Evolutionary conservation across 2,888 invertebrate genomes (phyloP).

Genomic region (Amphiduros pacificus): DNA sequence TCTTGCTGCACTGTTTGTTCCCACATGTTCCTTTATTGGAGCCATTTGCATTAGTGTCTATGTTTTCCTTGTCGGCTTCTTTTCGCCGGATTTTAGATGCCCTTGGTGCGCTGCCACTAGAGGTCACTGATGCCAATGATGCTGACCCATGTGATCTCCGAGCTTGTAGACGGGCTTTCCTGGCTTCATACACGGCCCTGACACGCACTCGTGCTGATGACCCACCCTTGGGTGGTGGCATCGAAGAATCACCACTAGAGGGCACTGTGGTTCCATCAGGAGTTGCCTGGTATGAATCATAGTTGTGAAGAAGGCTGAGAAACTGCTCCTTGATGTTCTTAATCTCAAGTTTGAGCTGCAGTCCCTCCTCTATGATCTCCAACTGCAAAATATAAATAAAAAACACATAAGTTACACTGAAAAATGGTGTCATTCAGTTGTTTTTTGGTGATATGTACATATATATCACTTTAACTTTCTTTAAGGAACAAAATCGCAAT

Average conservation of each 20-base stretch:
- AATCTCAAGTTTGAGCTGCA: constrained; percentile 27
- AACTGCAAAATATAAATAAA: constrained; percentile 23
- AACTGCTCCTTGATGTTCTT: constrained; percentile 28
- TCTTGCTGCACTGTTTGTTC: background rate
- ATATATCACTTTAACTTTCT: no score
- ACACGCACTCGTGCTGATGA: constrained; percentile 19
- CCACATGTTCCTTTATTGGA: no score
- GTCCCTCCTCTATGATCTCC: constrained; percentile 27
- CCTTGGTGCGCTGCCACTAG: background rate
- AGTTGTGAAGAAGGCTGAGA: constrained; percentile 20
- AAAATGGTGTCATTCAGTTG: no score
- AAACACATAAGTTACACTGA: no score
- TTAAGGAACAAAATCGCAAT: no score
- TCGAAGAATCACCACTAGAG: constrained; percentile 2
- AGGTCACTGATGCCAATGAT: no score
- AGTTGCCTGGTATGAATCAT: constrained; percentile 12
- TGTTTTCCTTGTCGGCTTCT: constrained; percentile 22
- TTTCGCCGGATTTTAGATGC: background rate
- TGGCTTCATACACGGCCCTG: constrained; percentile 23
- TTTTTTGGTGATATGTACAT: no score
- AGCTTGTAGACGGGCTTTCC: constrained; percentile 16
- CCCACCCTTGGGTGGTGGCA: background rate
- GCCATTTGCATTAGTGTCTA: background rate
- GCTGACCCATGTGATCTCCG: no score
- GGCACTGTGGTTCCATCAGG: background rate